A percentile compares a stretch with the other conserved stretches of the same genome.
phyloP scores from a whole-genome alignment of 1,140 invertebrate species.

The Listronotus oregonensis region DNA sequence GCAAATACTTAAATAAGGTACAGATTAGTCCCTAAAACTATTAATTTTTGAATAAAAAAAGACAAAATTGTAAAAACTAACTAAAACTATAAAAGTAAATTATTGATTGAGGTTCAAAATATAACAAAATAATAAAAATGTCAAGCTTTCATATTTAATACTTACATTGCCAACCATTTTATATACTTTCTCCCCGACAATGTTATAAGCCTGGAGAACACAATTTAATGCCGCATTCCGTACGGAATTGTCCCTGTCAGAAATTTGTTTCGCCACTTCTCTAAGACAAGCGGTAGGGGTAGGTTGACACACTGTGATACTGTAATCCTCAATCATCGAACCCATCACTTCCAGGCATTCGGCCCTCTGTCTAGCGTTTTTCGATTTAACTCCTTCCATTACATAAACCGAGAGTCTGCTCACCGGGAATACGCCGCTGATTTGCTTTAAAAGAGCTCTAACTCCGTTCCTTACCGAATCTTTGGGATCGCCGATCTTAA shows the following conservation, averaged over 20 bases:
- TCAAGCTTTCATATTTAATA: slow-evolving; percentile 9
- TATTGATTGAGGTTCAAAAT: too few species aligned
- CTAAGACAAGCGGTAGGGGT: slow-evolving; percentile 79
- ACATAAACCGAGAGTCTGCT: slow-evolving; percentile 87
- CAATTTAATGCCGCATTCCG: slow-evolving; percentile 94
- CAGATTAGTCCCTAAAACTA: too few species aligned
- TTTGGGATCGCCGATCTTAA: slow-evolving; percentile 92
- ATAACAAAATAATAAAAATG: too few species aligned
- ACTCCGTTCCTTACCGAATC: slow-evolving; percentile 91
- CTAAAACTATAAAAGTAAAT: too few species aligned
- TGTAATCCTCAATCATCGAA: slow-evolving; percentile 80
- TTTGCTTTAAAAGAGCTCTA: slow-evolving; percentile 81
- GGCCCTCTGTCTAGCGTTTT: slow-evolving; percentile 93
- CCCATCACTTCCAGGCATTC: slow-evolving; percentile 94
- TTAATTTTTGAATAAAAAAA: too few species aligned
- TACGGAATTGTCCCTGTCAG: slow-evolving; percentile 95
- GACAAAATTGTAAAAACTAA: too few species aligned
- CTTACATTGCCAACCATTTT: slow-evolving; percentile 88
- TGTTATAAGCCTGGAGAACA: slow-evolving; percentile 86
- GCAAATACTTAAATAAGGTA: too few species aligned
- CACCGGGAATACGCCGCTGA: slow-evolving; percentile 84
- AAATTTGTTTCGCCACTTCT: slow-evolving; percentile 92
- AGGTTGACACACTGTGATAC: slow-evolving; percentile 75
- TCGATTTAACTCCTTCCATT: slow-evolving; percentile 94
- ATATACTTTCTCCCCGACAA: slow-evolving; percentile 88